phyloP scores from a whole-genome alignment of 2,888 invertebrate genomes.

The Nasonovia ribisnigri region DNA sequence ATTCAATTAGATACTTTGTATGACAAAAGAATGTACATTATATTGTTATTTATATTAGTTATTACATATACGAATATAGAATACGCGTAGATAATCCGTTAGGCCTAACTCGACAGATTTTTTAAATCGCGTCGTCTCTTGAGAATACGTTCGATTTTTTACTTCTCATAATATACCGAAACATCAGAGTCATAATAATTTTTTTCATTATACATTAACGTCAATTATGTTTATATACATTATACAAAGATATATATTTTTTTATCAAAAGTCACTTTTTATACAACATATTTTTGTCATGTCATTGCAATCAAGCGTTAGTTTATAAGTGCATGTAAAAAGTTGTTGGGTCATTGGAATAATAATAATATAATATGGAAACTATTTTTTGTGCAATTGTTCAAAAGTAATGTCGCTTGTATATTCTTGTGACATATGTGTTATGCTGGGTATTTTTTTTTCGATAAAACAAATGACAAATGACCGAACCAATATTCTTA shows the following conservation, averaged over 20 bases:
- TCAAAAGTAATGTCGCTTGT: conserved; percentile 30
- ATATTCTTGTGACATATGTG: conserved; percentile 31
- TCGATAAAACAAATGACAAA: conserved; percentile 21
- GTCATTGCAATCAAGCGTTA: conserved; percentile 39
- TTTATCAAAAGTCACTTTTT: conserved; percentile 16
- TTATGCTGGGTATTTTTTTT: conserved; percentile 32
- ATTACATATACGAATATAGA: background rate
- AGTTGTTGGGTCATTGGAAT: conserved; percentile 46
- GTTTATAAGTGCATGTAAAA: conserved; percentile 23
- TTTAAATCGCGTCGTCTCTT: conserved; percentile 3
- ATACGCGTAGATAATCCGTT: background rate
- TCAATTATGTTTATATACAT: background rate
- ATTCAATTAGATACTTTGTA: background rate
- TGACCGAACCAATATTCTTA: background rate
- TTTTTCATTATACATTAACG: background rate
- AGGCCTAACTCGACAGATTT: background rate
- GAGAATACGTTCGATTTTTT: background rate
- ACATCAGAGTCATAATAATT: conserved; percentile 16
- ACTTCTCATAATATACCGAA: background rate
- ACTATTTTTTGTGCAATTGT: background rate
- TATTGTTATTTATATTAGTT: background rate
- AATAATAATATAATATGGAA: conserved; percentile 14
- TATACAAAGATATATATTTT: background rate
- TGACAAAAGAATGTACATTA: background rate
- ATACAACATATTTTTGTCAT: conserved; percentile 20